Percentiles rank a stretch among this genome's conserved stretches.
phyloP scores from a whole-genome alignment of 2,888 invertebrate genomes.

The Caenorhabditis wallacei region DNA sequence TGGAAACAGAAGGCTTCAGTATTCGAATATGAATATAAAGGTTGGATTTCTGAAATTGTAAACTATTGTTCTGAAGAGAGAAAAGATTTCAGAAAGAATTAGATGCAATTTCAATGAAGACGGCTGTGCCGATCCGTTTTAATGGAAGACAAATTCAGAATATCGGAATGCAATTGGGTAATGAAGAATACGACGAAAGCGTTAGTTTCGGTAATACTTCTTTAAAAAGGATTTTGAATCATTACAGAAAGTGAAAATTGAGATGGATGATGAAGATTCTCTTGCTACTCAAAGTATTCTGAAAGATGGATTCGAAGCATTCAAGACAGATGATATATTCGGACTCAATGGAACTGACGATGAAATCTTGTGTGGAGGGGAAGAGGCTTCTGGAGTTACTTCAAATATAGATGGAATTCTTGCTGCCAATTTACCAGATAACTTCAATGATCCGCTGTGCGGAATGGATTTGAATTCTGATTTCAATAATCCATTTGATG shows the following conservation, averaged over 20 bases:
- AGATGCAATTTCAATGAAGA: slow-evolving; percentile 43
- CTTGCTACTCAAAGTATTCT: slow-evolving; percentile 53
- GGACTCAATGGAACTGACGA: slow-evolving; percentile 50
- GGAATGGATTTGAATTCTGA: slow-evolving; percentile 58
- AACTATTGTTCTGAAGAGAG: neutral
- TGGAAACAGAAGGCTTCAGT: slow-evolving; percentile 24
- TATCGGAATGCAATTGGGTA: neutral
- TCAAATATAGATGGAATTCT: slow-evolving; percentile 57
- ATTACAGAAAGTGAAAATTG: slow-evolving; percentile 61
- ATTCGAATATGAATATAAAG: slow-evolving; percentile 47
- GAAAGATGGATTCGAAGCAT: slow-evolving; percentile 48
- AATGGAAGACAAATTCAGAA: slow-evolving; percentile 36
- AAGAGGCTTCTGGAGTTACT: slow-evolving; percentile 60
- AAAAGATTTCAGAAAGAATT: slow-evolving; percentile 47
- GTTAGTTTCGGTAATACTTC: neutral
- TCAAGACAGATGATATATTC: slow-evolving; percentile 46
- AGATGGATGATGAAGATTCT: slow-evolving; percentile 62
- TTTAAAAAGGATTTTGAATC: neutral
- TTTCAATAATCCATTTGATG: slow-evolving; percentile 54
- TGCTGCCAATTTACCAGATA: slow-evolving; percentile 51
- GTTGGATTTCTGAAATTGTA: neutral
- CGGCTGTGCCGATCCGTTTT: slow-evolving; percentile 61
- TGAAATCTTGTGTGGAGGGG: slow-evolving; percentile 60
- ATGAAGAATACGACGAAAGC: slow-evolving; percentile 40
- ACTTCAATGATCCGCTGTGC: slow-evolving; percentile 56